Base-by-base conservation (phyloP, 2,888 invertebrate species). In the Eurytoma californica region DNA sequence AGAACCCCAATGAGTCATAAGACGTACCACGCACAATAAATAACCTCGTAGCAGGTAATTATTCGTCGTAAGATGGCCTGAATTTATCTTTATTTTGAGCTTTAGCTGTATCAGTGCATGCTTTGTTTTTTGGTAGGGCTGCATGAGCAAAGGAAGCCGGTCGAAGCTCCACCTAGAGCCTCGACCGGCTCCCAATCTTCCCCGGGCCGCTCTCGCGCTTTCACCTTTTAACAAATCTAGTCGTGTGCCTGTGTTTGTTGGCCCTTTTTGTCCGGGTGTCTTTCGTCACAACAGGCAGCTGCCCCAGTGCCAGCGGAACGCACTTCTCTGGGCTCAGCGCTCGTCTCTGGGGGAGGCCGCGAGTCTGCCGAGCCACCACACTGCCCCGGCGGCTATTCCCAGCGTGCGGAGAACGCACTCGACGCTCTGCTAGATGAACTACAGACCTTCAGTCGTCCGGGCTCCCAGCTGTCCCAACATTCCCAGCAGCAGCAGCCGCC, bases 361-460 rank as follows among this genome's bases (percentile, higher is more conserved):
- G 90, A 92, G 92, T 83, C 91, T 92, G 86, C 91, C 92, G 92
- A 93, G 92, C 83, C 89, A 89, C 83, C 89, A 92, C 79, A 90
- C 91, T 79, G 91, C 91, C 82, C 88, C 92, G 77, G 91, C 91
- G 79, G 91, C 91, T 91, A 92, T 92, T 88, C 91, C 91, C 92
- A 93, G 92, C 94, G 95, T 92, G 93, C 96, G 93, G 97, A 97
- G 94, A 97, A 97, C 95, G 96, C 97, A 94, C 96, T 97, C 95
- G 97, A 97, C 94, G 96, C 96, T 94, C 91, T 97, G 95, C 92
- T 97, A 95, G 97, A 97, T 91, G 97, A 97, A 91, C 93, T 97
- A 83, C 96, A 97, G 91, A 97, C 97, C 51, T 97, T 97, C 91
- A 94, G 96, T 75, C 94, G 95, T 89, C 96, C 96, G n/a, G 84